phyloP scores from a whole-genome alignment of 2,113 vertebrate species.

The Rhynchomys soricoides region DNA sequence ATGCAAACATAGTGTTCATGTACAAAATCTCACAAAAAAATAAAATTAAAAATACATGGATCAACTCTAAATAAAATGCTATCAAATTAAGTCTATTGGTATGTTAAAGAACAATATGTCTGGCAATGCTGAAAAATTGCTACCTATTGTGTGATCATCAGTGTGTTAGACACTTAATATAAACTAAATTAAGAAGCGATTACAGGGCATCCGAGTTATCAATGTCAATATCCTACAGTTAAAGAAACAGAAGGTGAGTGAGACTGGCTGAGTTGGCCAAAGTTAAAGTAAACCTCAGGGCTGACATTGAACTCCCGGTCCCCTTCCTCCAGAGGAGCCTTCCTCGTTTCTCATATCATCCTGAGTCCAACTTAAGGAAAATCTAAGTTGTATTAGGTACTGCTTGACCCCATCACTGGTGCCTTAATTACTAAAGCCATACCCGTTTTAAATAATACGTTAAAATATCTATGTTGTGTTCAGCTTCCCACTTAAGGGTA shows the following conservation, averaged over 20 bases:
- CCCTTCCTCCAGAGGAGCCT: neutral
- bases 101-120: constrained; percentile 46
- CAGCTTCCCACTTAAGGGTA: constrained; percentile 26
- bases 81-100: neutral
- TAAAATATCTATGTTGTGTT: constrained; percentile 38
- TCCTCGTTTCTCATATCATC: neutral
- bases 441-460: constrained; percentile 23
- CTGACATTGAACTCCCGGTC: neutral
- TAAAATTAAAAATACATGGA: neutral
- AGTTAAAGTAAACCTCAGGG: neutral
- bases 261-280: neutral
- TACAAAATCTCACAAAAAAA: neutral
- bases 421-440: constrained; percentile 28
- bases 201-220: neutral
- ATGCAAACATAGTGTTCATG: neutral
- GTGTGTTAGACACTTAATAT: neutral
- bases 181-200: constrained; percentile 38
- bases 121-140: constrained; percentile 38
- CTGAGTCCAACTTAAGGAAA: constrained; percentile 2
- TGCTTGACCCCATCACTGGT: neutral
- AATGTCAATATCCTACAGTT: constrained; percentile 1
- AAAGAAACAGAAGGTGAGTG: neutral
- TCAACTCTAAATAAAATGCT: constrained; percentile 35
- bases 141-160: neutral
- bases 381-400: constrained; percentile 24